Conservation (phyloP, 2,888 invertebrate genomes). For the Augiades crinisus region DNA sequence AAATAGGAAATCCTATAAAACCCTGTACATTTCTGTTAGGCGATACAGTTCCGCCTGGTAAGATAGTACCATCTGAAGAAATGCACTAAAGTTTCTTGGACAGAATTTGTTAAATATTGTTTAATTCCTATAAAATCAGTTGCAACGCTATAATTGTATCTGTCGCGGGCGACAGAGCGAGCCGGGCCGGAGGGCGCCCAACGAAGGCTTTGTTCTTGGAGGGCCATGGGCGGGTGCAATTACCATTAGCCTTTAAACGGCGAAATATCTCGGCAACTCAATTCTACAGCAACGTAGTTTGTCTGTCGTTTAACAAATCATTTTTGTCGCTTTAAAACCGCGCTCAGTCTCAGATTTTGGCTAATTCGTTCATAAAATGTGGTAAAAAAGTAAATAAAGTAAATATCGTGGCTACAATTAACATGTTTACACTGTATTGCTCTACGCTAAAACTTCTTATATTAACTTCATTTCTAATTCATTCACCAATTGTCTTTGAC, state of each 20-base stretch:
- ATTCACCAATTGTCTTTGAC: no score
- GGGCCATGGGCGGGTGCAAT: slow-evolving; percentile 23
- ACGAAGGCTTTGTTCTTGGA: slow-evolving; percentile 18
- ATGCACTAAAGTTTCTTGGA: background rate
- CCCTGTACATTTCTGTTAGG: no score
- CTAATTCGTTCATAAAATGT: no score
- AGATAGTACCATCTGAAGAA: no score
- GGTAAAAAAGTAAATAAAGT: no score
- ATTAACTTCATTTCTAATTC: no score
- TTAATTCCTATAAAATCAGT: slow-evolving; percentile 11
- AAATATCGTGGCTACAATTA: no score
- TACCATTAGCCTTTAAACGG: slow-evolving; percentile 24
- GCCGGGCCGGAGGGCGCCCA: slow-evolving; percentile 14
- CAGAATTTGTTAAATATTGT: background rate
- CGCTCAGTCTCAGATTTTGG: no score
- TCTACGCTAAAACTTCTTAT: no score
- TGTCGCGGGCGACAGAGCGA: background rate
- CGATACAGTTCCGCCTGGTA: no score
- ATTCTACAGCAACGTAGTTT: slow-evolving; percentile 11
- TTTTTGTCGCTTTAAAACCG: slow-evolving; percentile 11
- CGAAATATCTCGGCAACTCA: slow-evolving; percentile 16
- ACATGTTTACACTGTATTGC: no score
- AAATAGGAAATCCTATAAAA: no score
- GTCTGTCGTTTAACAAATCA: slow-evolving; percentile 14
- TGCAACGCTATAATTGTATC: slow-evolving; percentile 17